Conservation (phyloP, 2,888 invertebrate genomes). For the Notodonta ziczac region DNA sequence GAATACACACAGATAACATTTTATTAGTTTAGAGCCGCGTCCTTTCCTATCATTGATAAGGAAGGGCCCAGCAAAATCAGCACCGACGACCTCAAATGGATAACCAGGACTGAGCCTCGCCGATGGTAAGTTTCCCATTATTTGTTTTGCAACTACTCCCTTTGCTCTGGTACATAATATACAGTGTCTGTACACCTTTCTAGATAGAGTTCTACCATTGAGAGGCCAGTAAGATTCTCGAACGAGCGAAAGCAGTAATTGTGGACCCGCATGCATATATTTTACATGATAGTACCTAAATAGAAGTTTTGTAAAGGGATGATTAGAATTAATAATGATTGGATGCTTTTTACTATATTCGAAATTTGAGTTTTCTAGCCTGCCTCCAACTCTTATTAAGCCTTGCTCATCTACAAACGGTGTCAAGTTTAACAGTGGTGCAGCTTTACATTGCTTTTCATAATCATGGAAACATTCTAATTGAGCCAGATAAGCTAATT, state of each 20-base stretch:
- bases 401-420: neutral
- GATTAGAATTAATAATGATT: slow-evolving; percentile 1
- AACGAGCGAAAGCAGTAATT: slow-evolving; percentile 7
- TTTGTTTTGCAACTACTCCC: neutral
- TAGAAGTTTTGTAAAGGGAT: slow-evolving; percentile 5
- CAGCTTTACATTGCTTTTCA: slow-evolving; percentile 4
- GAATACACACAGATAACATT: slow-evolving; percentile 2
- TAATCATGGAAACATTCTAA: neutral
- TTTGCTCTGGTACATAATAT: neutral
- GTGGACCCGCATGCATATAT: slow-evolving; percentile 13
- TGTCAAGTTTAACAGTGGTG: neutral
- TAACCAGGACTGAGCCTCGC: slow-evolving; percentile 4
- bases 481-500: slow-evolving; percentile 2
- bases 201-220: neutral
- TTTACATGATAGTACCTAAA: slow-evolving; percentile 7
- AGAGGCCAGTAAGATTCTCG: slow-evolving; percentile 9
- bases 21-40: neutral
- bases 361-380: neutral
- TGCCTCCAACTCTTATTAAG: slow-evolving; percentile 1
- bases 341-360: slow-evolving; percentile 3
- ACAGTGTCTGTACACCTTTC: neutral
- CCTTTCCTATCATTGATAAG: neutral
- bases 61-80: slow-evolving; percentile 7
- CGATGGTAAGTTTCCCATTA: slow-evolving; percentile 16
- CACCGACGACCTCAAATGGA: slow-evolving; percentile 7